Conservation (phyloP, 2,797 vertebrate species). For the Anguilla anguilla region DNA sequence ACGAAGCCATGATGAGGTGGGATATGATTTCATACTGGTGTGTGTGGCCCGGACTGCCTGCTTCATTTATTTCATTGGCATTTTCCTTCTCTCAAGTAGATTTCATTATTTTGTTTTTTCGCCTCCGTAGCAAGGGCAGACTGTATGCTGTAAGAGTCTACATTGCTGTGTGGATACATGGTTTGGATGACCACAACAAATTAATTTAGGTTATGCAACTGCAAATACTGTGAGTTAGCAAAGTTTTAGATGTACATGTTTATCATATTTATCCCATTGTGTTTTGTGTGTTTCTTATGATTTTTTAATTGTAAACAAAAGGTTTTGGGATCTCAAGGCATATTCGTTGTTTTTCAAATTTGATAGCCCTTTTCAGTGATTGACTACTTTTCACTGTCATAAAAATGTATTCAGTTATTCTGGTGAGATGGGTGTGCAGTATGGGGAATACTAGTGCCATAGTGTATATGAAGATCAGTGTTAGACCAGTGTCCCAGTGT, state of each 20-base stretch:
- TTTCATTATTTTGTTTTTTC: conserved; percentile 31
- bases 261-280: background rate
- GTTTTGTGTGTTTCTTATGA: background rate
- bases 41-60: conserved; percentile 25
- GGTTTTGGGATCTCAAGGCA: background rate
- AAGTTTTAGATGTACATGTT: background rate
- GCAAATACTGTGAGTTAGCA: background rate
- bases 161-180: background rate
- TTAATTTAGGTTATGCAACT: conserved; percentile 6
- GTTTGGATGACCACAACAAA: background rate
- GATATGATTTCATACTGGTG: conserved; percentile 42
- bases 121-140: background rate
- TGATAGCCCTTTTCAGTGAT: background rate
- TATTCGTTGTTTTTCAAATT: conserved; percentile 3
- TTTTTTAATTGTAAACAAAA: background rate
- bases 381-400: background rate
- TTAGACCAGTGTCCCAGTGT: background rate
- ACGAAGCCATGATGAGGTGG: conserved; percentile 26
- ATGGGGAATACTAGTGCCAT: background rate
- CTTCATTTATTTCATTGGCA: conserved; percentile 33
- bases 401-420: background rate
- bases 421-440: background rate
- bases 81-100: conserved; percentile 7
- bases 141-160: conserved; percentile 1
- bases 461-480: background rate